Percentiles rank a stretch among this genome's conserved stretches.
Conservation (phyloP, 2,888 invertebrate species). For the Meiosimyza platycephala region DNA sequence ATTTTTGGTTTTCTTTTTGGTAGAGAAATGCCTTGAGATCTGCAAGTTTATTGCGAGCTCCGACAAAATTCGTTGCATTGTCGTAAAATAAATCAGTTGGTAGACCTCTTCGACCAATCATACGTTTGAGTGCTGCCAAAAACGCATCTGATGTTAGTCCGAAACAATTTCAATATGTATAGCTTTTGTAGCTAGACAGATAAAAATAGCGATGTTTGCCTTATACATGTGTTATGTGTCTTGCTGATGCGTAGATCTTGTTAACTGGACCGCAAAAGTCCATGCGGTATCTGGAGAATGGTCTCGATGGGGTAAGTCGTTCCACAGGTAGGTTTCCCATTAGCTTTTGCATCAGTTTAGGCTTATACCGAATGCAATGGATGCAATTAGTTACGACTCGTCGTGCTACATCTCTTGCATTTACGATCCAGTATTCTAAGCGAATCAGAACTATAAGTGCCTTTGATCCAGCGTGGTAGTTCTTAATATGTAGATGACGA, state of each 20-base stretch:
- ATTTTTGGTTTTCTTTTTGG: too few species aligned
- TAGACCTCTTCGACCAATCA: slow-evolving; percentile 13
- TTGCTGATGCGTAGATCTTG: too few species aligned
- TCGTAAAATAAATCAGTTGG: too few species aligned
- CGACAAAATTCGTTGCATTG: too few species aligned
- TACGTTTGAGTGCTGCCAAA: neutral
- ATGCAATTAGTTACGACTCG: neutral
- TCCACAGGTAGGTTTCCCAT: slow-evolving; percentile 16
- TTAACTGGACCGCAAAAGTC: too few species aligned
- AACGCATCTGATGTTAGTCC: neutral
- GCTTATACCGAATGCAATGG: slow-evolving; percentile 9
- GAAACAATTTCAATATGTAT: slow-evolving; percentile 1
- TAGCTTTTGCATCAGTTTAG: neutral
- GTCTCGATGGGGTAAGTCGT: neutral
- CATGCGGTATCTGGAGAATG: neutral
- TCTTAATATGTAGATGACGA: slow-evolving; percentile 4
- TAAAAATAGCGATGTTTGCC: neutral
- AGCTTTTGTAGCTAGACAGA: slow-evolving; percentile 1
- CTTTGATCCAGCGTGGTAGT: slow-evolving; percentile 24
- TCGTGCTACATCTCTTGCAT: slow-evolving; percentile 8
- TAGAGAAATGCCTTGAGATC: too few species aligned
- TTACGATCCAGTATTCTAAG: slow-evolving; percentile 25
- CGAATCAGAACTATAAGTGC: slow-evolving; percentile 10
- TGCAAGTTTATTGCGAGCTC: too few species aligned
- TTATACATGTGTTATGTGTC: neutral